A percentile compares a stretch with the other conserved stretches of the same genome.
phyloP scores from a whole-genome alignment of 2,113 vertebrate genomes.

The Melanostigma gelatinosum region DNA sequence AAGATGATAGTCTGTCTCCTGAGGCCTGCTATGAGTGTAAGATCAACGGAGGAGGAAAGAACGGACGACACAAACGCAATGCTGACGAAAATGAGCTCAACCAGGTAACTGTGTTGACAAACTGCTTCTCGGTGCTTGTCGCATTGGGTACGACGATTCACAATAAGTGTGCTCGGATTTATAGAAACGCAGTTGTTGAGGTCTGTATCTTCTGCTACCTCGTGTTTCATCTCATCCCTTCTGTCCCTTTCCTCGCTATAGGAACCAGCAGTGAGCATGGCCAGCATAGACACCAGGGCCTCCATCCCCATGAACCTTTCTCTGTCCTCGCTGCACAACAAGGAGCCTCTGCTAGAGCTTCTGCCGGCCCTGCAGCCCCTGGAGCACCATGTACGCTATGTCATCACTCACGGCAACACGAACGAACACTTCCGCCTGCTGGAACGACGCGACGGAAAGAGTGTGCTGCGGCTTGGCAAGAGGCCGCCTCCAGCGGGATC shows the following conservation, averaged over 20 bases:
- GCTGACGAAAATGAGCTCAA: constrained; percentile 80
- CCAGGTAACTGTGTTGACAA: constrained; percentile 64
- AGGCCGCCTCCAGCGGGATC: constrained; percentile 82
- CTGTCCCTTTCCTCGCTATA: constrained; percentile 19
- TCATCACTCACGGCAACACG: constrained; percentile 87
- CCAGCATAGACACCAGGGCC: constrained; percentile 88
- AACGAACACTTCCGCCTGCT: constrained; percentile 88
- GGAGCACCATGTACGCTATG: constrained; percentile 86
- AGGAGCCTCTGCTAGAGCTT: constrained; percentile 90
- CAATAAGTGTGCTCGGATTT: background rate
- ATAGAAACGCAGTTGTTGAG: background rate
- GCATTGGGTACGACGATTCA: background rate
- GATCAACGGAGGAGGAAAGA: constrained; percentile 88
- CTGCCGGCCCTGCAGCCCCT: constrained; percentile 87
- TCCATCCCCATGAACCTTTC: constrained; percentile 88
- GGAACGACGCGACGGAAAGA: constrained; percentile 87
- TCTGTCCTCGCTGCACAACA: constrained; percentile 83
- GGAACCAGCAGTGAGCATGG: constrained; percentile 85
- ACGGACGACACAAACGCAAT: constrained; percentile 70
- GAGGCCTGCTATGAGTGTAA: constrained; percentile 97
- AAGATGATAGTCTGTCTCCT: constrained; percentile 86
- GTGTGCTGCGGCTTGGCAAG: constrained; percentile 85
- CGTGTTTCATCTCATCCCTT: background rate
- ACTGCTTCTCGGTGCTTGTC: background rate
- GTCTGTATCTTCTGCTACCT: background rate